These are phyloP conservation scores for Lycia hirtaria DNA, from an alignment of 2,888 invertebrate genomes.

Conservation along the genomic window DNA sequence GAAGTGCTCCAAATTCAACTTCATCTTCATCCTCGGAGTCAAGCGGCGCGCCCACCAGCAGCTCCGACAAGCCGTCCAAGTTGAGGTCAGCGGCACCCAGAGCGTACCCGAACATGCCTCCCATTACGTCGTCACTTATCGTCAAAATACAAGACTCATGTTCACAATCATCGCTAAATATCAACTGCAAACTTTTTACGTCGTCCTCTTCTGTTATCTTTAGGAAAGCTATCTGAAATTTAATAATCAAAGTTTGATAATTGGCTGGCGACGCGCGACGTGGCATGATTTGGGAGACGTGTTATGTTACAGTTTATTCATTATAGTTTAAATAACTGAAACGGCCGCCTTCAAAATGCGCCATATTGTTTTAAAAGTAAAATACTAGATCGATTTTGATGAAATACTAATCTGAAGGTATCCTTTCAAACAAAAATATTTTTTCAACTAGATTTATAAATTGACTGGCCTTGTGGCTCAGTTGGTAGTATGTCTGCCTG, in stretches of 20 bases:
- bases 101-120: constrained; percentile 85
- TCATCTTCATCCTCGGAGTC: constrained; percentile 46
- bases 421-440: too few species aligned
- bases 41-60: constrained; percentile 86
- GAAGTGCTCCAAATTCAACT: constrained; percentile 83
- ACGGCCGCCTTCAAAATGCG: too few species aligned
- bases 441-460: too few species aligned
- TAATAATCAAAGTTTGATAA: too few species aligned
- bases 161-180: not conserved
- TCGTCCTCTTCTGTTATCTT: constrained; percentile 8
- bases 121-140: constrained; percentile 50
- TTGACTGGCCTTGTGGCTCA: too few species aligned
- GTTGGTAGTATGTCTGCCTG: too few species aligned
- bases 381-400: too few species aligned
- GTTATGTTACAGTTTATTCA: too few species aligned
- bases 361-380: too few species aligned
- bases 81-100: constrained; percentile 78
- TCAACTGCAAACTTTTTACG: not conserved
- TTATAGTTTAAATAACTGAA: too few species aligned
- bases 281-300: too few species aligned
- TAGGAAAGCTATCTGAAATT: constrained; percentile 48
- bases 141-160: not conserved
- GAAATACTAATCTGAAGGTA: too few species aligned
- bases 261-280: not conserved
- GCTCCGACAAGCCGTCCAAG: constrained; percentile 81